Conservation (phyloP, 2,113 vertebrate genomes). For the Brachypodius melanocephalos region DNA sequence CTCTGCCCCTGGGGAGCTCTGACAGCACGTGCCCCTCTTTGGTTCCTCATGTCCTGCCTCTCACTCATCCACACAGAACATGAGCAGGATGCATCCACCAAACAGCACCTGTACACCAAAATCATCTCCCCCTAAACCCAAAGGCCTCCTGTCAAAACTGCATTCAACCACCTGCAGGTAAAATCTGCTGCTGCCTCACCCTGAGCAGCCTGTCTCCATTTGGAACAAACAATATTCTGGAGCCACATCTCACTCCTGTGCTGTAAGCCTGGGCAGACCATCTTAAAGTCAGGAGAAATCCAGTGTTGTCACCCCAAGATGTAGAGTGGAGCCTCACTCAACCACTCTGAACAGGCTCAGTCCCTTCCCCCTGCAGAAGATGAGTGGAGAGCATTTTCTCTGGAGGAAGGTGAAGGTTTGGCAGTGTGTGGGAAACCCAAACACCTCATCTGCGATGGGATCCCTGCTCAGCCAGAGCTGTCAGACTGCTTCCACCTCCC, state of each 20-base stretch:
- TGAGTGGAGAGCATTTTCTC: background rate
- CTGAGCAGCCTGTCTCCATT: background rate
- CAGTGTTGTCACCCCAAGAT: background rate
- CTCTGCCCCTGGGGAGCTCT: background rate
- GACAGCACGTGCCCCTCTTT: rapidly evolving
- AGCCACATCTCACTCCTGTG: background rate
- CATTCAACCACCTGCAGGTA: background rate
- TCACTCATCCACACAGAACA: background rate
- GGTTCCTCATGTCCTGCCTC: background rate
- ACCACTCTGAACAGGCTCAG: too few species aligned
- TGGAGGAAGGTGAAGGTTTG: background rate
- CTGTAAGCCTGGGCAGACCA: rapidly evolving
- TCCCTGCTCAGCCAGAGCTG: background rate
- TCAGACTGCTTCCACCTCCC: background rate
- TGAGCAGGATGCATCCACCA: rapidly evolving
- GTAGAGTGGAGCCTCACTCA: background rate
- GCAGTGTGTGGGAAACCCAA: background rate
- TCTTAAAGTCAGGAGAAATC: background rate
- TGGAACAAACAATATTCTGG: background rate
- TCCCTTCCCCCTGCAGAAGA: background rate
- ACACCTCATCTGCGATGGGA: background rate
- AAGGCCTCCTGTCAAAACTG: rapidly evolving
- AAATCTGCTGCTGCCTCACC: background rate
- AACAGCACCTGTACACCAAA: background rate
- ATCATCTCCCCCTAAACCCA: background rate